A percentile compares a stretch with the other conserved stretches of the same genome.
Conservation (phyloP, 2,888 invertebrate genomes). For the Lithophane socia region DNA sequence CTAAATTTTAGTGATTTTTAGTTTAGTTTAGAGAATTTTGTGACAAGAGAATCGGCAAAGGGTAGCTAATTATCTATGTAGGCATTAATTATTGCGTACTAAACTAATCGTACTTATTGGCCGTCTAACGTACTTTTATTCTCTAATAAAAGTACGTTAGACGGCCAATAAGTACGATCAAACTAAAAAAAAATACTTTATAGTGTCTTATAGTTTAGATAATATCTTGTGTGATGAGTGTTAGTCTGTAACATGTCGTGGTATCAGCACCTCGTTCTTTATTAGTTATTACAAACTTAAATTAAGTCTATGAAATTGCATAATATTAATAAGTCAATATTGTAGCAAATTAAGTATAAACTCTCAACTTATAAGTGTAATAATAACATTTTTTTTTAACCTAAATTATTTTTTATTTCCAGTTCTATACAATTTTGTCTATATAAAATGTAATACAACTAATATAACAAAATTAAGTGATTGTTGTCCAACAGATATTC, state of each 20-base stretch:
- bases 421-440: no score
- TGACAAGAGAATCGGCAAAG: not conserved
- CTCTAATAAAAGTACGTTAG: no score
- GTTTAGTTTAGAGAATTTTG: no score
- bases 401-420: no score
- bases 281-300: not conserved
- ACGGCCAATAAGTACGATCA: no score
- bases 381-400: not conserved
- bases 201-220: constrained; percentile 11
- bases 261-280: not conserved
- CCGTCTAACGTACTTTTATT: not conserved
- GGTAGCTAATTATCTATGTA: not conserved
- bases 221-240: constrained; percentile 20
- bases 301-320: not conserved
- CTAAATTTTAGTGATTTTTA: no score
- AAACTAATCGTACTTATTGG: constrained; percentile 1
- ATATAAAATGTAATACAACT: no score
- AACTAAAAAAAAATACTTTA: constrained; percentile 30
- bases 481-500: constrained; percentile 18
- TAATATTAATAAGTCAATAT: constrained; percentile 23
- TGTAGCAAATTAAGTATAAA: constrained; percentile 13
- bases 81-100: not conserved
- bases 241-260: constrained; percentile 11
- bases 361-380: constrained; percentile 14
- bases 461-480: constrained; percentile 14